These are phyloP conservation scores for Regulus satrapa DNA, from an alignment of 2,113 vertebrate genomes.

Conservation along the genomic window DNA sequence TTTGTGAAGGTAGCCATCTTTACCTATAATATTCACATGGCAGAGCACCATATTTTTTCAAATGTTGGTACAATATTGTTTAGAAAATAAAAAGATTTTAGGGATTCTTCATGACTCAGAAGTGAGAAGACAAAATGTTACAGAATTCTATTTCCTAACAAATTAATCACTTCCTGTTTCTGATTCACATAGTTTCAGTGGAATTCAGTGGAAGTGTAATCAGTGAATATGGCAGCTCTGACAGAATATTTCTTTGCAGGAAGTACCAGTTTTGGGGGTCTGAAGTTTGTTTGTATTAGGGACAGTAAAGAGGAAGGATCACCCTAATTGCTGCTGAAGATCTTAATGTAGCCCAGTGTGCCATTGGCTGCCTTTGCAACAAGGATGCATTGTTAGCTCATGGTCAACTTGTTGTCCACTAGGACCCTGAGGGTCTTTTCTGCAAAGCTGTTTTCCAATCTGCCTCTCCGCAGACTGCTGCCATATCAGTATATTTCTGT, in stretches of 20 bases:
- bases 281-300: not conserved
- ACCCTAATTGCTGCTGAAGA: no score
- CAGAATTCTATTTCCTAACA: not conserved
- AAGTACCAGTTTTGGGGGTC: not conserved
- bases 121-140: not conserved
- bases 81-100: not conserved
- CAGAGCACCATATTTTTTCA: not conserved
- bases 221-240: not conserved
- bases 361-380: not conserved
- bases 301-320: no score
- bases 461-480: not conserved
- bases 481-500: not conserved
- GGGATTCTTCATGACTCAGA: not conserved
- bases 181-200: not conserved
- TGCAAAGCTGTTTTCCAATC: not conserved
- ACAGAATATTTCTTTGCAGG: not conserved
- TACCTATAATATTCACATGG: not conserved
- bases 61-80: accelerated
- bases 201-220: not conserved
- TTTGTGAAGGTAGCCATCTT: not conserved
- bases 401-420: not conserved
- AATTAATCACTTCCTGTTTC: not conserved
- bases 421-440: not conserved
- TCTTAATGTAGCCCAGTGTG: not conserved
- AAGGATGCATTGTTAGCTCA: not conserved